phyloP scores from a whole-genome alignment of 2,888 invertebrate species.

The Plebejus argus region DNA sequence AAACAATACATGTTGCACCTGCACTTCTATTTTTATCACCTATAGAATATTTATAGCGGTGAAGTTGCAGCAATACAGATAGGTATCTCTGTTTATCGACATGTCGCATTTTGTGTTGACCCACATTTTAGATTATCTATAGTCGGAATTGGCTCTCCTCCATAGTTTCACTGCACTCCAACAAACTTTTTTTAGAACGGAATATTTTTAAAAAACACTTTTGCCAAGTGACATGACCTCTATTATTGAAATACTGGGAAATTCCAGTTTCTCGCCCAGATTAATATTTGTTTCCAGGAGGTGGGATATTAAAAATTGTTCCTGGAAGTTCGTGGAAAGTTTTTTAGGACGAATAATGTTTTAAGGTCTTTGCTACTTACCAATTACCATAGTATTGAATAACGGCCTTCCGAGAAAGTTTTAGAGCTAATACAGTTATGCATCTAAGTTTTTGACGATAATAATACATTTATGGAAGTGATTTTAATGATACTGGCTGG shows the following conservation, averaged over 20 bases:
- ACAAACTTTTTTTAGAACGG: slow-evolving; percentile 8
- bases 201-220: slow-evolving; percentile 18
- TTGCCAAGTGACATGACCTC: slow-evolving; percentile 13
- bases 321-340: neutral
- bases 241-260: slow-evolving; percentile 8
- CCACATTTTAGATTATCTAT: slow-evolving; percentile 27
- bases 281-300: neutral
- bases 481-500: too few species aligned
- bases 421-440: neutral
- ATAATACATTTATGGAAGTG: too few species aligned
- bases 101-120: slow-evolving; percentile 31
- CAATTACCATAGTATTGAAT: neutral
- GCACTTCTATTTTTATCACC: neutral
- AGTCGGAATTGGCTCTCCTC: slow-evolving; percentile 27
- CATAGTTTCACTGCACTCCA: slow-evolving; percentile 23
- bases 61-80: slow-evolving; percentile 35
- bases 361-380: neutral
- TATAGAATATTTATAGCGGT: slow-evolving; percentile 28
- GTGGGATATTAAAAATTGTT: neutral
- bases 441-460: neutral
- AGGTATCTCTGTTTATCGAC: slow-evolving; percentile 28
- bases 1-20: neutral
- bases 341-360: neutral
- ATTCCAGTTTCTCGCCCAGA: neutral
- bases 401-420: neutral